Base-by-base conservation (phyloP, 2,113 vertebrate genomes). In the Cephalopholis sonnerati region DNA sequence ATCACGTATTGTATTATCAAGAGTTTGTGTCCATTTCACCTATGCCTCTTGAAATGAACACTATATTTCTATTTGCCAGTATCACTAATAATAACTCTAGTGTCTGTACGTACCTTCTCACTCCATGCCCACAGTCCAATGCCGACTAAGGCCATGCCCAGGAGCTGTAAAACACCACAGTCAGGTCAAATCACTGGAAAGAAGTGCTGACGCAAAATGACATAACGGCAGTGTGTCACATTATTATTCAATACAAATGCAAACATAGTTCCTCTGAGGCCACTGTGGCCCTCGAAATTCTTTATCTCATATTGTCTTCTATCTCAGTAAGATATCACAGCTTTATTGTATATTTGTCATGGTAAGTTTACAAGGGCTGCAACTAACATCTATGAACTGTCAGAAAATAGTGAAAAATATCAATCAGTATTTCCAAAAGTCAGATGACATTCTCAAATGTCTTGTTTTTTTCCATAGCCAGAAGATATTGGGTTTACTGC, bases 81-180 rank as follows among this genome's bases (percentile, higher is more conserved):
- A 8, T 41, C 15, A 20, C 6, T 20, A 58, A 18, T n/a, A 27
- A 70, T 48, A 20, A 48, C 18, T 59, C 11, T 18, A 20, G 27
- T 0, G 22, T 22, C 36, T 39, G 4, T 4, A 63, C 93, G 89
- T 93, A 99, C 98, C 96, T 99, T 99, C 93, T 99, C 98, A 96
- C 96, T 98, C 98, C 98, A 99, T 13, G 98, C 98, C 98, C 98
- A 99, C 73, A 99, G 92, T 92, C 97, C 97, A 82, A 99, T 97
- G 65, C 96, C 98, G 68, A 99, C 97, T 89, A 99, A 97, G 12
- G 97, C 96, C 95, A 99, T 97, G 71, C 98, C 98, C 94, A 99
- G 93, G 92, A 99, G 96, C 98, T 99, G 95, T 69, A 97, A 94
- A 36, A 84, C 51, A 89, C 41, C 59, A 89, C 50, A 81, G 72